Evolutionary conservation across 2,113 vertebrate species (phyloP).

Genomic region (Lathamus discolor): DNA sequence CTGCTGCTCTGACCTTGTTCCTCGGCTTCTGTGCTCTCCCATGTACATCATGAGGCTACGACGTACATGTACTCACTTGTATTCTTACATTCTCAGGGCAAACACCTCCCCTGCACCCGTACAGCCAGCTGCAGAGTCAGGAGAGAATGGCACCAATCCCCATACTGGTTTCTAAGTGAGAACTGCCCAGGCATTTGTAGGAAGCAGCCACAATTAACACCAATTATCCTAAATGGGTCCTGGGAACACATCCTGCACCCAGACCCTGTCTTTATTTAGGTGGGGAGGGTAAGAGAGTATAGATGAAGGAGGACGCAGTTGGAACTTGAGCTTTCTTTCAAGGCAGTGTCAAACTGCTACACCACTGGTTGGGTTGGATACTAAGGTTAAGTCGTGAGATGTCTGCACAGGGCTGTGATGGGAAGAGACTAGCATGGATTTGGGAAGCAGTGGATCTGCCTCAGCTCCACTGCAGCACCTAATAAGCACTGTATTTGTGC

Average conservation of each 20-base stretch:
- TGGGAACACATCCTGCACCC: background rate
- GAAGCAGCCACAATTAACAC: background rate
- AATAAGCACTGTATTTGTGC: background rate
- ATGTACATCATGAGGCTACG: background rate
- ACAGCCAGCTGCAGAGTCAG: background rate
- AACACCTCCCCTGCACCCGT: background rate
- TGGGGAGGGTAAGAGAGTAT: background rate
- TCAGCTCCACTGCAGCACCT: background rate
- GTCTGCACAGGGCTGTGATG: background rate
- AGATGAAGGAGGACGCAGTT: background rate
- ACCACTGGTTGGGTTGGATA: background rate
- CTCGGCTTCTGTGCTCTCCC: background rate
- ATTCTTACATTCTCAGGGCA: background rate
- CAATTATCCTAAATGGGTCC: no score
- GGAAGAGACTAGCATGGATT: background rate
- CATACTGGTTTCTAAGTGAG: background rate
- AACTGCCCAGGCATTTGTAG: background rate
- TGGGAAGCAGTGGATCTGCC: background rate
- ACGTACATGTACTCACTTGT: background rate
- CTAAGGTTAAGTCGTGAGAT: background rate
- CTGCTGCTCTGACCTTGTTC: background rate
- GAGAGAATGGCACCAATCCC: background rate
- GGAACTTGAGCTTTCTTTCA: background rate
- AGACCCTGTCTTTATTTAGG: background rate
- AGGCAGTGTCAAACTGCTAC: background rate